Evolutionary conservation across 2,113 vertebrate genomes (phyloP).

Genomic region (Tringa solitaria): DNA sequence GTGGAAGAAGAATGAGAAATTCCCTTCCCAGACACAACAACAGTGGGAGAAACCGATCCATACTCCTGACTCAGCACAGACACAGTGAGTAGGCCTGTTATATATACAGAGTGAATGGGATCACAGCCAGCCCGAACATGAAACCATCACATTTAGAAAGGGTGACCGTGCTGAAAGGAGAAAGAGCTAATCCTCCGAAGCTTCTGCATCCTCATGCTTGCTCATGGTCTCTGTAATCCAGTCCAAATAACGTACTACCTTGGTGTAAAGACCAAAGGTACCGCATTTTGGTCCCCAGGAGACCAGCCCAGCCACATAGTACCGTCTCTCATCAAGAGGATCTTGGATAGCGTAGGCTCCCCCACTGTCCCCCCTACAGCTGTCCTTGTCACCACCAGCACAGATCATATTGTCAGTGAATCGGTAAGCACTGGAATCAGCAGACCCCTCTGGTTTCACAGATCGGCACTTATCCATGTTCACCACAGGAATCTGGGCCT

Average conservation of each 20-base stretch:
- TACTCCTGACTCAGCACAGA: neutral
- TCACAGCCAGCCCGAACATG: neutral
- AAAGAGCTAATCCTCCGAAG: neutral
- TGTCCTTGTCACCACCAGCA: constrained; percentile 83
- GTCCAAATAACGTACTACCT: constrained; percentile 83
- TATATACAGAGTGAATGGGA: neutral
- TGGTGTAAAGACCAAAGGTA: constrained; percentile 86
- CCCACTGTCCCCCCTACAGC: constrained; percentile 85
- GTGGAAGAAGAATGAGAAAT: neutral
- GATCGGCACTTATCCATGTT: constrained; percentile 53
- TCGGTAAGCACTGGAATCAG: neutral
- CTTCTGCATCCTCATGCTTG: neutral
- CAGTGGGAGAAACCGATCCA: neutral
- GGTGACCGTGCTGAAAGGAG: neutral
- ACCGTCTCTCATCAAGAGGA: neutral
- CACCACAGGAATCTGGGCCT: constrained; percentile 56
- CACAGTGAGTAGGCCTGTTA: neutral
- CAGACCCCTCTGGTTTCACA: neutral
- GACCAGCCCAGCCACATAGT: constrained; percentile 79
- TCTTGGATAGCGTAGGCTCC: constrained; percentile 78
- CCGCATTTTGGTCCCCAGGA: constrained; percentile 89
- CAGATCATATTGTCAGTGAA: constrained; percentile 92
- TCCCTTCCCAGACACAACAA: neutral
- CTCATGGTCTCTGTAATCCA: constrained; percentile 86
- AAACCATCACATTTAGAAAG: neutral